phyloP scores from a whole-genome alignment of 2,888 invertebrate species.

The Trissolcus brochymenae region DNA sequence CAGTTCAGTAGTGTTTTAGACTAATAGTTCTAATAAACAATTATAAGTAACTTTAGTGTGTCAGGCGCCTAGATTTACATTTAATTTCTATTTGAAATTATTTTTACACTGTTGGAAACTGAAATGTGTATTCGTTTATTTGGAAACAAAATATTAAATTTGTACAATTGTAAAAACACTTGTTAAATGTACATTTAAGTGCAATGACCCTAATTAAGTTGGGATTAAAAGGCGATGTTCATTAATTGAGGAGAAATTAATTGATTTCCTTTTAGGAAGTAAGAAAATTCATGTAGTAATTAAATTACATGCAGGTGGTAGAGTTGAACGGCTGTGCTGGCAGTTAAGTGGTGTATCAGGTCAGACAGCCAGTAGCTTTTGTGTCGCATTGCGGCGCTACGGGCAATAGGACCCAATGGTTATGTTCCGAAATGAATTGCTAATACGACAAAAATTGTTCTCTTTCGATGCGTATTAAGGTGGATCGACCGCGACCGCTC shows the following conservation, averaged over 20 bases:
- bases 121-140: background rate
- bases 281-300: conserved; percentile 49
- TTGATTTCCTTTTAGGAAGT: background rate
- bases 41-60: conserved; percentile 39
- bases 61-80: conserved; percentile 25
- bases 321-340: conserved; percentile 52
- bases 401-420: conserved; percentile 65
- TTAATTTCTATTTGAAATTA: background rate
- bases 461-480: conserved; percentile 29
- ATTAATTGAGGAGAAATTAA: no score
- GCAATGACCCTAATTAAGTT: no score
- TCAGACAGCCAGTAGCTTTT: conserved; percentile 62
- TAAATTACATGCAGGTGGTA: conserved; percentile 44
- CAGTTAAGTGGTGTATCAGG: conserved; percentile 62
- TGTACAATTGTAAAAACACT: no score
- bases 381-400: conserved; percentile 74
- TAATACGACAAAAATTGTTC: conserved; percentile 42
- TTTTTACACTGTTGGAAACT: background rate
- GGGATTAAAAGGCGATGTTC: no score
- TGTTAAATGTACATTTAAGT: no score
- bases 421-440: conserved; percentile 45
- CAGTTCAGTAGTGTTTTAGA: background rate
- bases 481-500: conserved; percentile 7
- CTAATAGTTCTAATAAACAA: conserved; percentile 35
- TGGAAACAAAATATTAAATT: no score